These are phyloP conservation scores for Erannis defoliaria DNA, from an alignment of 2,888 invertebrate genomes.

Conservation along the genomic window DNA sequence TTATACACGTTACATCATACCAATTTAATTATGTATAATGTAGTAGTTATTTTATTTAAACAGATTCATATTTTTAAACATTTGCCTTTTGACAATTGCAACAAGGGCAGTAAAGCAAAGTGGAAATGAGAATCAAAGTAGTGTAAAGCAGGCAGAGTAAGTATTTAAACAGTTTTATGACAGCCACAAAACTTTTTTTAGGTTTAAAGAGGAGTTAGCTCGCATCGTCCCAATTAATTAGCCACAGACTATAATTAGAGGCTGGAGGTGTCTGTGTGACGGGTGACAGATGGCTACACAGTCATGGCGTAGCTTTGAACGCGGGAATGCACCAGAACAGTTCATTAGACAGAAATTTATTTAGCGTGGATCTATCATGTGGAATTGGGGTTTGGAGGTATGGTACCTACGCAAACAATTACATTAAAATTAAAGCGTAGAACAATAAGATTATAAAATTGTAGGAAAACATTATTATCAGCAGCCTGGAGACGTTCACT, in stretches of 20 bases:
- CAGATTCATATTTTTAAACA: no score
- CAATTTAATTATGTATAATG: no score
- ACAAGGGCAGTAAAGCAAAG: no score
- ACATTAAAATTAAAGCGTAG: background rate
- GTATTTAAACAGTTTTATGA: background rate
- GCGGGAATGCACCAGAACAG: conserved; percentile 67
- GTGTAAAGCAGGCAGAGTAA: no score
- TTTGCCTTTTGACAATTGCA: no score
- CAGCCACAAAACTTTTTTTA: background rate
- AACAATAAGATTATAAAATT: no score
- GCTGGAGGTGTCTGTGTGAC: conserved; percentile 71
- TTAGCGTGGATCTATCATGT: conserved; percentile 59
- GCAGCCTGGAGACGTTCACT: no score
- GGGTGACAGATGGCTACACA: conserved; percentile 81
- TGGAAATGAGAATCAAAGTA: no score
- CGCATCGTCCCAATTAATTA: conserved; percentile 73
- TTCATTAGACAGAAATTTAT: conserved; percentile 79
- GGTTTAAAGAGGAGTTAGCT: conserved; percentile 7
- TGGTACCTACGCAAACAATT: background rate
- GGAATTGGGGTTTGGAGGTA: conserved; percentile 21
- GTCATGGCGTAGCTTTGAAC: conserved; percentile 75
- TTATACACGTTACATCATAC: no score
- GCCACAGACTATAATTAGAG: conserved; percentile 72
- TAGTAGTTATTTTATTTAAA: no score
- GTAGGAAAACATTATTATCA: no score